Evolutionary conservation across 2,888 invertebrate genomes (phyloP).

Genomic region (Timema podura): DNA sequence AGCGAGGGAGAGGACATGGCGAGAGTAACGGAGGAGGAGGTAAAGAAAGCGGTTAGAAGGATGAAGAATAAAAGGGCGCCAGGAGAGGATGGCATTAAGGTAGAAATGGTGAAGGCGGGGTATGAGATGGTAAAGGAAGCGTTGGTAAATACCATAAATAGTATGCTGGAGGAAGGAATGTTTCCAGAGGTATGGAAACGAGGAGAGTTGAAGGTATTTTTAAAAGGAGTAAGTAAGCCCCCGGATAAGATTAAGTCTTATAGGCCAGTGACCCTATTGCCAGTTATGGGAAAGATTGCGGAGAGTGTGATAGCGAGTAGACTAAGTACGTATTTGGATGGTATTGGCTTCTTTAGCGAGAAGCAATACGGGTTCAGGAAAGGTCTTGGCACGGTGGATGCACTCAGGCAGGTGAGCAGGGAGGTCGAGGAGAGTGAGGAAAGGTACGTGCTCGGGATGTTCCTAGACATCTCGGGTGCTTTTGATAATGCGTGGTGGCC

Average conservation of each 20-base stretch:
- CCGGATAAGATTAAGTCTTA: not conserved
- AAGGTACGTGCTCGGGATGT: conserved; percentile 1
- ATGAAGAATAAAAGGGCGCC: too few species aligned
- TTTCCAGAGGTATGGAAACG: not conserved
- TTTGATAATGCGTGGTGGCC: conserved; percentile 7
- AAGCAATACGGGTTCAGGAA: too few species aligned
- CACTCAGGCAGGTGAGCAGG: not conserved
- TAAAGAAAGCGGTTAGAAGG: too few species aligned
- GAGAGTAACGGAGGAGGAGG: too few species aligned
- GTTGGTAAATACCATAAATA: too few species aligned
- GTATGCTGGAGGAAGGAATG: not conserved
- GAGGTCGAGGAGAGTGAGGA: not conserved
- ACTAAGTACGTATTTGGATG: not conserved
- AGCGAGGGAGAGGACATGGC: too few species aligned
- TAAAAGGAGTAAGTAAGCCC: not conserved
- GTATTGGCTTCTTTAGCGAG: not conserved
- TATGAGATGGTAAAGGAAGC: too few species aligned
- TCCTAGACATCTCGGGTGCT: not conserved
- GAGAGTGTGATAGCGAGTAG: too few species aligned
- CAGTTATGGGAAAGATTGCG: not conserved
- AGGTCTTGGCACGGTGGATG: not conserved
- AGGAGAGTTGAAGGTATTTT: not conserved
- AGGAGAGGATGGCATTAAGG: too few species aligned
- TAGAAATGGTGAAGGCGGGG: too few species aligned
- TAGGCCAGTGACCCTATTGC: not conserved